A percentile compares a stretch with the other conserved stretches of the same genome.
phyloP scores from a whole-genome alignment of 2,113 vertebrate genomes.

The Sturnus vulgaris region DNA sequence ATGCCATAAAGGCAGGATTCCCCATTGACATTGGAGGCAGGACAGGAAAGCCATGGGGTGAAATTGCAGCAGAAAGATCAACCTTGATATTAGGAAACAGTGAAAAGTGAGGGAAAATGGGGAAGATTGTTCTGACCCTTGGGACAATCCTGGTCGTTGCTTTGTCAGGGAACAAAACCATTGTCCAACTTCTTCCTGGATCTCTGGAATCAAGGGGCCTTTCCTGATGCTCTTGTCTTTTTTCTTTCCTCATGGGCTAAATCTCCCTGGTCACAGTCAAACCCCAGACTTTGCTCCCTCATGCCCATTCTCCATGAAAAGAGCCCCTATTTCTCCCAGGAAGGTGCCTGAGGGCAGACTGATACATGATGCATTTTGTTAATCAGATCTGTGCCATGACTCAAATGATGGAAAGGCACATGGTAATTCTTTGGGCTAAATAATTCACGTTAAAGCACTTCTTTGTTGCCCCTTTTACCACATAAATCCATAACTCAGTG shows the following conservation, averaged over 20 bases:
- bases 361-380: not conserved
- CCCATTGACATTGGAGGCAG: not conserved
- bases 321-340: not conserved
- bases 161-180: not conserved
- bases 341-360: not conserved
- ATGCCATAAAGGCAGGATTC: not conserved
- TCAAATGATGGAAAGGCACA: not conserved
- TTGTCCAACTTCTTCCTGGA: not conserved
- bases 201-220: not conserved
- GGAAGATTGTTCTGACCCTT: not conserved
- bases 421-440: not conserved
- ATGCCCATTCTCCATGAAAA: not conserved
- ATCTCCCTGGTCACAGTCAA: not conserved
- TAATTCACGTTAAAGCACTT: not conserved
- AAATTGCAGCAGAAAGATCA: not conserved
- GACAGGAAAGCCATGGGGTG: not conserved
- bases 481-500: not conserved
- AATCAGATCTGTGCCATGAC: not conserved
- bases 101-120: not conserved
- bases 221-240: not conserved
- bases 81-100: not conserved
- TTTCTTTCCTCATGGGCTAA: not conserved
- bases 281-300: not conserved
- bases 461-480: not conserved
- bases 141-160: not conserved